A percentile compares a stretch with the other conserved stretches of the same genome.
Conservation (phyloP, 2,797 vertebrate genomes). For the Crenichthys baileyi region DNA sequence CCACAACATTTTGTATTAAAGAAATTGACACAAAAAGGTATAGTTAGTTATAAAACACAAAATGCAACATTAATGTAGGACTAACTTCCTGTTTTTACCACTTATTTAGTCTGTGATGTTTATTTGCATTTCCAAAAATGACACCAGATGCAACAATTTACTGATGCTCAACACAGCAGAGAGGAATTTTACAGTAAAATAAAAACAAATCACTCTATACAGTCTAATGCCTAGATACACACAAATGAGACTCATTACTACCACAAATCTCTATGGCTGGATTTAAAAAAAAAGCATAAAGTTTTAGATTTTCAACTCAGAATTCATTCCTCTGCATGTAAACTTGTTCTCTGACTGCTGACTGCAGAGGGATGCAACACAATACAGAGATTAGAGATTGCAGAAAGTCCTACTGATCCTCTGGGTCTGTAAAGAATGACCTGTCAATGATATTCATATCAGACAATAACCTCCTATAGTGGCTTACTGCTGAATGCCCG, state of each 20-base stretch:
- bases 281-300: not conserved
- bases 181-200: not conserved
- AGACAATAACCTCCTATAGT: slow-evolving; percentile 42
- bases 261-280: not conserved
- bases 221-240: not conserved
- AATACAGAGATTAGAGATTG: slow-evolving; percentile 30
- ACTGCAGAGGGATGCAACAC: slow-evolving; percentile 10
- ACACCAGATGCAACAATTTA: not conserved
- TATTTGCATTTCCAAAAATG: not conserved
- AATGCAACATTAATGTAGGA: not conserved
- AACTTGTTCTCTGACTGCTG: slow-evolving; percentile 41
- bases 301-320: not conserved
- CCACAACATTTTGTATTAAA: not conserved
- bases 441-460: slow-evolving; percentile 4
- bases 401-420: slow-evolving; percentile 10
- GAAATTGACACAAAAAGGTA: not conserved
- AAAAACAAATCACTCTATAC: not conserved
- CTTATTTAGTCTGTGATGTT: not conserved
- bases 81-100: not conserved
- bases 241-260: not conserved
- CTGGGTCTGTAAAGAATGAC: slow-evolving; percentile 16
- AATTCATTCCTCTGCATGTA: slow-evolving; percentile 13
- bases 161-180: not conserved
- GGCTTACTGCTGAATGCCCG: slow-evolving; percentile 35
- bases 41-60: not conserved